Base-by-base conservation (phyloP, 2,113 vertebrate genomes). In the Salminus brasiliensis region DNA sequence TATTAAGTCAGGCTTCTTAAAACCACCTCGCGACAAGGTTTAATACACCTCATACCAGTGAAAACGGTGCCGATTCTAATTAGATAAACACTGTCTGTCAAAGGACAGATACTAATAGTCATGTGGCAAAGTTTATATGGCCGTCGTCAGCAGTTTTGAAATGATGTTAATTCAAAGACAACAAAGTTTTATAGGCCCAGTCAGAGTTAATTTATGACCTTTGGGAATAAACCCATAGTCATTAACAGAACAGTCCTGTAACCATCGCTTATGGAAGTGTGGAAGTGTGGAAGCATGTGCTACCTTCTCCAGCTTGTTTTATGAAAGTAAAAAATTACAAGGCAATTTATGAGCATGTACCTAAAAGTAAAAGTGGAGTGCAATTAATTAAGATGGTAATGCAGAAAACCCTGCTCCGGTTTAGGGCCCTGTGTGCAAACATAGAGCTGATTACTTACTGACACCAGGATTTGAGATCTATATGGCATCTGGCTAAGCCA, bases 151-250 rank as follows among this genome's bases (percentile, higher is more conserved):
- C 25, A 53, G 62, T 36, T 67, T 52, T 72, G 25, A 39, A 53
- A 80, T 59, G 13, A 32, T 25, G 32, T 18, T 68, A 80, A 83
- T 67, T 39, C 30, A 89, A 91, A 85, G 74, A 88, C 86, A 89
- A 81, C 72, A 68, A 75, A 25, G 65, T 85, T 92, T 92, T 91
- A 92, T 83, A 57, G 86, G 86, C 86, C 81, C 47, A 74, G 82
- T 69, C 83, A 79, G 87, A 84, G 81, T 78, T 85, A 79, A 89
- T 89, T 91, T 84, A 90, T 60, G 39, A 74, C 30, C 0, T 76
- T 87, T 86, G 87, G 62, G 83, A 88, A 85, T 83, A 82, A 75
- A 65, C 10, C 59, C 39, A 32, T 74, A 15, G 53, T 87, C 68
- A 65, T 92, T 85, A 90, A 91, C 30, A 72, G 23, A 65, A 65